These are phyloP conservation scores for Anthopleura sola DNA, from an alignment of 64 coral and sea anemone species.

Conservation along the genomic window DNA sequence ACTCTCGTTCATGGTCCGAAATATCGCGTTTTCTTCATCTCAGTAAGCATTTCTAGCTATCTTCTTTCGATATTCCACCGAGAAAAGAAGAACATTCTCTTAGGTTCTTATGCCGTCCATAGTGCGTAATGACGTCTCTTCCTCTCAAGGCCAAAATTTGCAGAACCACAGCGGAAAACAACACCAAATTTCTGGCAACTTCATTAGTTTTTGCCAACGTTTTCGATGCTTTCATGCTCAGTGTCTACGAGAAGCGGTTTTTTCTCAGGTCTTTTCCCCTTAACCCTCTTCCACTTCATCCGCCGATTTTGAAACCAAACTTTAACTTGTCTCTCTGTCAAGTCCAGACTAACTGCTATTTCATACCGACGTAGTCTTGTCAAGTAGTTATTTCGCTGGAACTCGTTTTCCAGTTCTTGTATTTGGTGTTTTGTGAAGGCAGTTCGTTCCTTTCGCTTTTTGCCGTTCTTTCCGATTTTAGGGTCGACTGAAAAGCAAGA, in stretches of 20 bases:
- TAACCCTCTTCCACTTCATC: conserved; percentile 71
- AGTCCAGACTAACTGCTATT: conserved; percentile 57
- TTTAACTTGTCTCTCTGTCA: conserved; percentile 65
- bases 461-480: conserved; percentile 48
- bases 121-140: background rate
- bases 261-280: conserved; percentile 56
- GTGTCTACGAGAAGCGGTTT: conserved; percentile 7
- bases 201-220: conserved; percentile 4
- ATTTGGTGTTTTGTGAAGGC: conserved; percentile 78
- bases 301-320: conserved; percentile 68
- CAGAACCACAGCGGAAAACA: background rate
- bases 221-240: background rate
- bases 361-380: conserved; percentile 62
- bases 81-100: too few relatives aligned
- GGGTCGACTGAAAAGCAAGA: conserved; percentile 19
- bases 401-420: conserved; percentile 71
- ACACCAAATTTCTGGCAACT: background rate
- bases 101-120: too few relatives aligned
- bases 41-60: background rate
- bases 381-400: conserved; percentile 65
- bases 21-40: background rate
- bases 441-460: conserved; percentile 62
- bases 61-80: too few relatives aligned
- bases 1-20: background rate
- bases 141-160: background rate